Percentiles rank a stretch among this genome's conserved stretches.
Conservation (phyloP, 2,113 vertebrate species). For the Sporophila hypoxantha region DNA sequence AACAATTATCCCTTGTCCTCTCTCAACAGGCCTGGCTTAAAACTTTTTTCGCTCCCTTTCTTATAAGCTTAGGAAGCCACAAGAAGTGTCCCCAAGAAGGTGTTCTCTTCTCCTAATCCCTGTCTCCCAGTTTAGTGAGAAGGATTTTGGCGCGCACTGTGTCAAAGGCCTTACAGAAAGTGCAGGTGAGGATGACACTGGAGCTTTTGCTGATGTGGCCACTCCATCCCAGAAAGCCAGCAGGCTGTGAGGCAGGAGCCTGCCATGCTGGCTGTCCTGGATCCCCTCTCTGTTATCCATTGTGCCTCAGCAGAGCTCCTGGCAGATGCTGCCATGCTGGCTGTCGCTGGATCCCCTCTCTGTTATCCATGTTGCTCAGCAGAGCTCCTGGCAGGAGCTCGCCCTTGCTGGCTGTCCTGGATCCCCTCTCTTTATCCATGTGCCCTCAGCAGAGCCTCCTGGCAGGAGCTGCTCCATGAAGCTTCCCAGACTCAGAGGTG, state of each 20-base stretch:
- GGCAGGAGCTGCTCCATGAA: not conserved
- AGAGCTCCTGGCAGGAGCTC: not conserved
- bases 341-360: too few species aligned
- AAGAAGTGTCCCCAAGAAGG: not conserved
- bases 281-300: too few species aligned
- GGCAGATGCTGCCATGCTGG: too few species aligned
- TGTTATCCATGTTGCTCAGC: not conserved
- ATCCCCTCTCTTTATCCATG: too few species aligned
- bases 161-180: not conserved
- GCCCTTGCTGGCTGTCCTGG: too few species aligned
- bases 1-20: not conserved
- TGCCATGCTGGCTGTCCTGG: not conserved
- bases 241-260: not conserved
- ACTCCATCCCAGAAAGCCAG: not conserved
- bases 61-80: not conserved
- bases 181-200: not conserved
- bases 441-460: too few species aligned
- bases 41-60: not conserved
- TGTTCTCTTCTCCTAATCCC: not conserved
- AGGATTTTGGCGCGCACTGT: not conserved
- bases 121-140: not conserved
- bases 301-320: too few species aligned
- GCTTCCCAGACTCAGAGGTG: not conserved
- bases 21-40: not conserved
- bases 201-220: not conserved